Percentiles rank a stretch among this genome's conserved stretches.
Evolutionary conservation across 2,888 invertebrate species (phyloP).

Genomic region (Watsonalla binaria): DNA sequence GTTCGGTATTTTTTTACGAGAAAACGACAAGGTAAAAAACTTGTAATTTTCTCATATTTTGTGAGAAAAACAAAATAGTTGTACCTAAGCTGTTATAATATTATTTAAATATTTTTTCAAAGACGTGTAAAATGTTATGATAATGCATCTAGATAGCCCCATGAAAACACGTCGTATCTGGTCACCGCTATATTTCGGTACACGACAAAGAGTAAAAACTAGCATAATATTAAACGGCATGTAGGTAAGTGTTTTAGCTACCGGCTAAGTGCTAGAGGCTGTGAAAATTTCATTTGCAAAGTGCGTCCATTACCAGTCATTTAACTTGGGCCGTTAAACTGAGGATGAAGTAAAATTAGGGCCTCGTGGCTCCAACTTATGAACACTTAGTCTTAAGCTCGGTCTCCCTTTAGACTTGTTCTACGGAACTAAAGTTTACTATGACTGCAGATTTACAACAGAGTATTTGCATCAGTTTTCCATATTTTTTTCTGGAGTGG

Average conservation of each 20-base stretch:
- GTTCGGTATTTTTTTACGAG: too few relatives aligned
- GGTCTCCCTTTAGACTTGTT: constrained; percentile 12
- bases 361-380: constrained; percentile 27
- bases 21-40: too few relatives aligned
- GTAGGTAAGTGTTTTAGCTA: constrained; percentile 26
- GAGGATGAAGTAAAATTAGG: constrained; percentile 45
- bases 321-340: constrained; percentile 60
- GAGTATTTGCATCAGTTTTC: too few relatives aligned
- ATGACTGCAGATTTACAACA: constrained; percentile 2
- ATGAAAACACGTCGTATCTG: too few relatives aligned
- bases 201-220: background rate
- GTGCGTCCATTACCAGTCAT: constrained; percentile 58
- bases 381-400: constrained; percentile 12
- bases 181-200: too few relatives aligned
- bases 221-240: constrained; percentile 13
- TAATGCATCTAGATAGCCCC: too few relatives aligned
- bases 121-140: too few relatives aligned
- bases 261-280: constrained; percentile 34
- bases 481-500: too few relatives aligned
- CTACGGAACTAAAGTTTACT: constrained; percentile 21
- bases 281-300: constrained; percentile 52
- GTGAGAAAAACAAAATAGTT: too few relatives aligned
- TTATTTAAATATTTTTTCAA: too few relatives aligned
- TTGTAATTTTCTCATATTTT: too few relatives aligned
- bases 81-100: too few relatives aligned